These are phyloP conservation scores for Pogonomyrmex barbatus DNA, from an alignment of 1,140 invertebrate species.

Conservation along the genomic window DNA sequence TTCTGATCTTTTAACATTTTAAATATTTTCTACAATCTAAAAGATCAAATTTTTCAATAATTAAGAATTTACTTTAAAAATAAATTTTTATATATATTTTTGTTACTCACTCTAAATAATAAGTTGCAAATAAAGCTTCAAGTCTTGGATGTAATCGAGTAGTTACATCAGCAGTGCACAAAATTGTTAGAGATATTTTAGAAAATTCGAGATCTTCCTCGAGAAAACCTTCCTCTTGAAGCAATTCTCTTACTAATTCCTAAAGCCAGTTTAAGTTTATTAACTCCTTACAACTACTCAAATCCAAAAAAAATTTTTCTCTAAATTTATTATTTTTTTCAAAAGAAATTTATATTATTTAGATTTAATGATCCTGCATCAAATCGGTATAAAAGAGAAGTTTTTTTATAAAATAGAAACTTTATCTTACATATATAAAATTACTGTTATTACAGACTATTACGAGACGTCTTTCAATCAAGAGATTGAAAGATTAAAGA, in stretches of 20 bases:
- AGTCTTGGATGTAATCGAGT: slow-evolving; percentile 83
- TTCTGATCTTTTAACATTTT: background rate
- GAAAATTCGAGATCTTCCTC: slow-evolving; percentile 85
- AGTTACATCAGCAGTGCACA: slow-evolving; percentile 80
- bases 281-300: background rate
- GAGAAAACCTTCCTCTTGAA: slow-evolving; percentile 84
- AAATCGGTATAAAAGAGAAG: background rate
- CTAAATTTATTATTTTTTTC: background rate
- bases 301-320: background rate
- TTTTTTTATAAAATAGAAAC: background rate
- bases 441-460: background rate
- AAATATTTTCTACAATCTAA: background rate
- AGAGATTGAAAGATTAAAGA: background rate
- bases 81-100: background rate
- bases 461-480: background rate
- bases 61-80: background rate
- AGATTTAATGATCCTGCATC: background rate
- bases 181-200: slow-evolving; percentile 79
- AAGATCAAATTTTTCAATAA: slow-evolving; percentile 32
- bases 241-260: slow-evolving; percentile 82
- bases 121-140: slow-evolving; percentile 78
- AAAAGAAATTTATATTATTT: slow-evolving; percentile 5
- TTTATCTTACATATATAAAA: slow-evolving; percentile 1
- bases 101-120: slow-evolving; percentile 77
- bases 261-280: slow-evolving; percentile 46